phyloP scores from a whole-genome alignment of 2,888 invertebrate genomes.

The Caradrina kadenii region DNA sequence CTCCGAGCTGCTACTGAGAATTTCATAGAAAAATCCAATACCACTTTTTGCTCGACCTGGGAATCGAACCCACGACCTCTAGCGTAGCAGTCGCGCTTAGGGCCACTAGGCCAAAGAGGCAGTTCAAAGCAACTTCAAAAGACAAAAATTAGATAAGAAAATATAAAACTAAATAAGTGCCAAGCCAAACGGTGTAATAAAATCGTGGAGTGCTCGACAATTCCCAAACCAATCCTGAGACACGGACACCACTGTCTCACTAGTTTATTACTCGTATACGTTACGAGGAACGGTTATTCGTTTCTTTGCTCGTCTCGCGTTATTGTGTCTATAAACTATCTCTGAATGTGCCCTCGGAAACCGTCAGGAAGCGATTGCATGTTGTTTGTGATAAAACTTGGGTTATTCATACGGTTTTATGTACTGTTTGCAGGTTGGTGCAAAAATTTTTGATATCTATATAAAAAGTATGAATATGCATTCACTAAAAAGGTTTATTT shows the following conservation, averaged over 20 bases:
- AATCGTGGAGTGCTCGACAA: constrained; percentile 67
- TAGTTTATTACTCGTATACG: constrained; percentile 69
- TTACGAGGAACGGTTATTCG: constrained; percentile 55
- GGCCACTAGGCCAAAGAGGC: too few relatives aligned
- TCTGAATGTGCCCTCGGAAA: constrained; percentile 47
- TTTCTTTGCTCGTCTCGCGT: constrained; percentile 53
- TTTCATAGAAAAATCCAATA: too few relatives aligned
- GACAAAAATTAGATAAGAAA: constrained; percentile 40
- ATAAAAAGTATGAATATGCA: too few relatives aligned
- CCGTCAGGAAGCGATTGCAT: constrained; percentile 60
- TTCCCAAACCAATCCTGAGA: constrained; percentile 67
- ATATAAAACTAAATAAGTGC: constrained; percentile 57
- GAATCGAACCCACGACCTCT: too few relatives aligned
- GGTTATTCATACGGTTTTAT: constrained; percentile 27
- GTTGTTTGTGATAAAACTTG: constrained; percentile 54
- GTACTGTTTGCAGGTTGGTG: background rate
- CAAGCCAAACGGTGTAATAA: constrained; percentile 56
- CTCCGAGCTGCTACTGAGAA: too few relatives aligned
- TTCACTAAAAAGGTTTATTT: too few relatives aligned
- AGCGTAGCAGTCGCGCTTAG: too few relatives aligned
- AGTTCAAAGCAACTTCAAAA: constrained; percentile 25
- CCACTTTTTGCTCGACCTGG: too few relatives aligned
- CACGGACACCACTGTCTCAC: constrained; percentile 63
- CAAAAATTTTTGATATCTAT: constrained; percentile 1
- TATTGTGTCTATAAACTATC: constrained; percentile 65